Percentiles rank a stretch among this genome's conserved stretches.
Conservation (phyloP, 2,113 vertebrate genomes). For the Heloderma charlesbogerti region DNA sequence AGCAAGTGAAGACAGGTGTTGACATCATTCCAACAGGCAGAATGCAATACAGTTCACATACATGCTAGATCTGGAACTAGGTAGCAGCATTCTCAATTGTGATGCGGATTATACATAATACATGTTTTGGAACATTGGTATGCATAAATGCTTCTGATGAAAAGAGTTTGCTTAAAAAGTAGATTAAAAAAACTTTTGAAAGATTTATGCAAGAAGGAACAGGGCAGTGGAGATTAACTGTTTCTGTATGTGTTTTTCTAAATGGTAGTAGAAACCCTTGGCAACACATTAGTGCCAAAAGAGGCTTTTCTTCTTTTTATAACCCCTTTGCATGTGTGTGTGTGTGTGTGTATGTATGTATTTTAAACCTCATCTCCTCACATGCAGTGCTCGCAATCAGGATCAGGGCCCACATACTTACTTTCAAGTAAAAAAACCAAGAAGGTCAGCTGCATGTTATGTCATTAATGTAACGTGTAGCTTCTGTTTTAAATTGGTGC, state of each 20-base stretch:
- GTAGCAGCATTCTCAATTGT: constrained; percentile 42
- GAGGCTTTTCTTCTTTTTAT: not conserved
- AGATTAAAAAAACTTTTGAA: constrained; percentile 1
- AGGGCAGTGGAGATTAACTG: not conserved
- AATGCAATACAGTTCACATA: constrained; percentile 49
- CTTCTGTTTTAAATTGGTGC: not conserved
- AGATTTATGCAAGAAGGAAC: constrained; percentile 21
- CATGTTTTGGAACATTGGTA: constrained; percentile 49
- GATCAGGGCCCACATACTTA: not conserved
- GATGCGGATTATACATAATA: constrained; percentile 37
- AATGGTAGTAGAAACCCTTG: not conserved
- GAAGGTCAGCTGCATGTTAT: not conserved
- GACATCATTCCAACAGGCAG: constrained; percentile 54
- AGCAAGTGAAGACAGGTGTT: constrained; percentile 61
- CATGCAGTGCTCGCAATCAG: not conserved
- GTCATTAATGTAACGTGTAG: not conserved
- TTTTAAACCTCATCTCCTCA: not conserved
- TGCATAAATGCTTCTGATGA: constrained; percentile 30
- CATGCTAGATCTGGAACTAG: constrained; percentile 33
- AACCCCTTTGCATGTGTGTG: not conserved
- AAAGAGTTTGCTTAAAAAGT: constrained; percentile 21
- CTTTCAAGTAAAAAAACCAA: not conserved
- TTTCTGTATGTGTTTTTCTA: not conserved
- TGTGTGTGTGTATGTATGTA: too few relatives aligned
- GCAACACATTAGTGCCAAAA: not conserved